phyloP scores from a whole-genome alignment of 2,797 vertebrate species.

The Orientallactaga sibirica region DNA sequence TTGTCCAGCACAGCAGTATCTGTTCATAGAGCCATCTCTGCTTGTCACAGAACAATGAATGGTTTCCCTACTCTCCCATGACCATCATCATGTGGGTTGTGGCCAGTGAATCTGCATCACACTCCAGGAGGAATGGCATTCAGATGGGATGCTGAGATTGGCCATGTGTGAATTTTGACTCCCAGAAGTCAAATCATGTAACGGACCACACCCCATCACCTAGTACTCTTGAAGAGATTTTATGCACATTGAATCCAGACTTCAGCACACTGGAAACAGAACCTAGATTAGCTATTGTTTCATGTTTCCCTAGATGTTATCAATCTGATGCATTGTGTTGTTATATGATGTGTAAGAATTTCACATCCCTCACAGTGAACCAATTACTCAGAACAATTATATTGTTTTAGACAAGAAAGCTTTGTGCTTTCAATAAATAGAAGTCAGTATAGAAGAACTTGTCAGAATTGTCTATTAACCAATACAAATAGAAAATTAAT shows the following conservation, averaged over 20 bases:
- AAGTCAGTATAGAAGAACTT: slow-evolving; percentile 38
- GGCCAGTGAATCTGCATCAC: no score
- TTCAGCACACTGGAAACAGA: slow-evolving; percentile 32
- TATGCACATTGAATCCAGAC: neutral
- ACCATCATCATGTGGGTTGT: fast-evolving
- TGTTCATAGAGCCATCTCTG: neutral
- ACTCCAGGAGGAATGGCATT: neutral
- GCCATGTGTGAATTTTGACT: neutral
- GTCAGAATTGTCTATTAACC: slow-evolving; percentile 63
- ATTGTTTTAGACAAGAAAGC: slow-evolving; percentile 54
- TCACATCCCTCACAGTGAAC: slow-evolving; percentile 23
- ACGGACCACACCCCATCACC: neutral
- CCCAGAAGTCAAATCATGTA: neutral
- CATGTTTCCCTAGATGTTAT: slow-evolving; percentile 17
- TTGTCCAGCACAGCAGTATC: neutral
- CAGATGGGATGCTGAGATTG: neutral
- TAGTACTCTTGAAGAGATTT: neutral
- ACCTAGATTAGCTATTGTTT: neutral
- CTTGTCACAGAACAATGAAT: neutral
- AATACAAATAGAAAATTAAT: slow-evolving; percentile 67
- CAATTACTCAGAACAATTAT: slow-evolving; percentile 61
- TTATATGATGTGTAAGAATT: slow-evolving; percentile 37
- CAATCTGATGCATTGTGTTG: slow-evolving; percentile 34
- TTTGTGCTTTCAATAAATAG: slow-evolving; percentile 30
- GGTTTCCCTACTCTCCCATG: fast-evolving